These are phyloP conservation scores for Anastrepha ludens DNA, from an alignment of 1,140 invertebrate species.

Conservation along the genomic window DNA sequence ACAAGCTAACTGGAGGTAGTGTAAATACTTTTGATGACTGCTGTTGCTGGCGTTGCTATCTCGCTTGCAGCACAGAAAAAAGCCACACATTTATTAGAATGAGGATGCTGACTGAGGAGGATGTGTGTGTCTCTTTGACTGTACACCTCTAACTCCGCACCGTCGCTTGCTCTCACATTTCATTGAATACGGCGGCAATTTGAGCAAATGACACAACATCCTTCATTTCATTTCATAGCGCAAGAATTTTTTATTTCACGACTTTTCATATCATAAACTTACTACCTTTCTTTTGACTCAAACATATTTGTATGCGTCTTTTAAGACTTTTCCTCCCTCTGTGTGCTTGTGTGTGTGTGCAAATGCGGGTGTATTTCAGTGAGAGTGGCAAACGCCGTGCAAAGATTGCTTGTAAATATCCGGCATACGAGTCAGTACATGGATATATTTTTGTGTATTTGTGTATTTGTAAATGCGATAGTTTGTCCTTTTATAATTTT, in stretches of 20 bases:
- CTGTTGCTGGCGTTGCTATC: neutral
- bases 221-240: neutral
- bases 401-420: slow-evolving; percentile 1
- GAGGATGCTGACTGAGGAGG: neutral
- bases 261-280: slow-evolving; percentile 32
- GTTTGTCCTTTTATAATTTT: neutral
- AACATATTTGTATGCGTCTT: neutral
- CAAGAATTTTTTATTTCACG: neutral
- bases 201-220: slow-evolving; percentile 29
- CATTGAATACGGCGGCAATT: neutral
- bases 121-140: neutral
- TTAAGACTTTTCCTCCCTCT: too few species aligned
- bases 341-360: neutral
- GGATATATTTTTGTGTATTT: neutral
- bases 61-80: neutral
- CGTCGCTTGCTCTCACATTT: too few species aligned
- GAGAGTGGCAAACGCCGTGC: neutral
- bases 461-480: neutral
- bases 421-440: neutral
- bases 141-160: neutral
- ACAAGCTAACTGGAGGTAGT: neutral
- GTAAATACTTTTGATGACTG: neutral
- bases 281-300: neutral
- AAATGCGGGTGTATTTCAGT: neutral
- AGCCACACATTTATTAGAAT: neutral